phyloP scores from a whole-genome alignment of 2,888 invertebrate genomes.

The Drosophila subsilvestris region DNA sequence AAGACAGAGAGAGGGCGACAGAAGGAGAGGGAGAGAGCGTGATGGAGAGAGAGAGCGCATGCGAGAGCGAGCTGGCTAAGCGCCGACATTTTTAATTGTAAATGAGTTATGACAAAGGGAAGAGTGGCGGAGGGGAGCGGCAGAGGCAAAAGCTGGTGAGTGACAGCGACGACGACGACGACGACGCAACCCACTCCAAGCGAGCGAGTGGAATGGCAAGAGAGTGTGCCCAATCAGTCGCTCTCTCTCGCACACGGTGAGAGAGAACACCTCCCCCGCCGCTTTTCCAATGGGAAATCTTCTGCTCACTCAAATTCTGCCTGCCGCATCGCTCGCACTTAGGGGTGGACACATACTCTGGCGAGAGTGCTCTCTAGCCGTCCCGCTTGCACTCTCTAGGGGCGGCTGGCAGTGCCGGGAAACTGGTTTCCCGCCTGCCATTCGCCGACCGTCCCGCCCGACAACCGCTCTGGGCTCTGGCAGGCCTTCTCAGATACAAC shows the following conservation, averaged over 20 bases:
- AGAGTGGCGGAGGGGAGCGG: slow-evolving; percentile 18
- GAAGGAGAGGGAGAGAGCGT: background rate
- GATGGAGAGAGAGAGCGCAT: slow-evolving; percentile 21
- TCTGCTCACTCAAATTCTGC: slow-evolving; percentile 36
- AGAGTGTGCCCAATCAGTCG: slow-evolving; percentile 30
- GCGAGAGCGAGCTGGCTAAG: slow-evolving; percentile 51
- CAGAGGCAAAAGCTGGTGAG: slow-evolving; percentile 57
- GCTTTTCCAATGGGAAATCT: slow-evolving; percentile 67
- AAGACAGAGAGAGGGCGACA: slow-evolving; percentile 40
- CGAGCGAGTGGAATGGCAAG: slow-evolving; percentile 65
- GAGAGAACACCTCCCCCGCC: slow-evolving; percentile 42
- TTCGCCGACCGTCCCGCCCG: slow-evolving; percentile 51
- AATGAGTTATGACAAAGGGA: slow-evolving; percentile 77
- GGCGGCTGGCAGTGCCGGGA: slow-evolving; percentile 38
- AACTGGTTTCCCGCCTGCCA: slow-evolving; percentile 78
- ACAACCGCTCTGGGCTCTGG: slow-evolving; percentile 10
- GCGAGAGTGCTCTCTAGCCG: slow-evolving; percentile 7
- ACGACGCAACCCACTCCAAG: slow-evolving; percentile 45
- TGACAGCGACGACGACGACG: slow-evolving; percentile 39
- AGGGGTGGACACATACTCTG: background rate
- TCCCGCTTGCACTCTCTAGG: slow-evolving; percentile 44
- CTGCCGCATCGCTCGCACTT: slow-evolving; percentile 50
- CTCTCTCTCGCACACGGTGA: slow-evolving; percentile 29
- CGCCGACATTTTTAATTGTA: slow-evolving; percentile 84
- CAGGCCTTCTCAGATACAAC: slow-evolving; percentile 65